Evolutionary conservation across 2,797 vertebrate species (phyloP).

Genomic region (Callimico goeldii): DNA sequence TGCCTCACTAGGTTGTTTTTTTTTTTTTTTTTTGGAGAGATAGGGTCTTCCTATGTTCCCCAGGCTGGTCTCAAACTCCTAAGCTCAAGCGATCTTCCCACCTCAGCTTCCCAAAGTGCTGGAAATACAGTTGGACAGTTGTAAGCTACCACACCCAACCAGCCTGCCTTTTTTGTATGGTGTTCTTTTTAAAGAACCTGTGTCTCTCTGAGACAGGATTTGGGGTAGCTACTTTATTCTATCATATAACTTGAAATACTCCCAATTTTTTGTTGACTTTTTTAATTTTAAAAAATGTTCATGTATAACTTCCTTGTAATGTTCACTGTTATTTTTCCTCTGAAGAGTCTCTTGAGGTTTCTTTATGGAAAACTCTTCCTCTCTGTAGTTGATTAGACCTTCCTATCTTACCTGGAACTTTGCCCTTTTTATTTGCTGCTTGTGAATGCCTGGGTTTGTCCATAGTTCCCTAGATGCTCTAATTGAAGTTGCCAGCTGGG

Average conservation of each 20-base stretch:
- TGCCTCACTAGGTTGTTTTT: background rate
- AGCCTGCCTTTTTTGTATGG: background rate
- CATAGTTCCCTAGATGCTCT: background rate
- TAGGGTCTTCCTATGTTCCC: background rate
- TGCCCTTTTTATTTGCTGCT: background rate
- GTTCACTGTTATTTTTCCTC: background rate
- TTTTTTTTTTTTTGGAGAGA: background rate
- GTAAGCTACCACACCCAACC: background rate
- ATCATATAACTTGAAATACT: background rate
- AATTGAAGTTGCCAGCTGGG: background rate
- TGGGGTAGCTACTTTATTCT: background rate
- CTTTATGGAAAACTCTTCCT: background rate
- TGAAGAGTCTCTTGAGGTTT: background rate
- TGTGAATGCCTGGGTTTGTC: background rate
- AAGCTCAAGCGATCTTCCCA: background rate
- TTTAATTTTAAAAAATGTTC: background rate
- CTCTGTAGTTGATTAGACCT: background rate
- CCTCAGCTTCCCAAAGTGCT: background rate
- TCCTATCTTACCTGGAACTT: conserved; percentile 19
- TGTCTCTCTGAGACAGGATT: background rate
- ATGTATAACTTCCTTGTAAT: background rate
- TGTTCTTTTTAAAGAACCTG: background rate
- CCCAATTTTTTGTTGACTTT: conserved; percentile 12
- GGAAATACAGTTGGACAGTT: background rate
- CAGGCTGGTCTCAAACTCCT: background rate